Percentiles rank a stretch among this genome's conserved stretches.
Evolutionary conservation across 2,797 vertebrate species (phyloP).

Genomic region (Neomorphus geoffroyi): DNA sequence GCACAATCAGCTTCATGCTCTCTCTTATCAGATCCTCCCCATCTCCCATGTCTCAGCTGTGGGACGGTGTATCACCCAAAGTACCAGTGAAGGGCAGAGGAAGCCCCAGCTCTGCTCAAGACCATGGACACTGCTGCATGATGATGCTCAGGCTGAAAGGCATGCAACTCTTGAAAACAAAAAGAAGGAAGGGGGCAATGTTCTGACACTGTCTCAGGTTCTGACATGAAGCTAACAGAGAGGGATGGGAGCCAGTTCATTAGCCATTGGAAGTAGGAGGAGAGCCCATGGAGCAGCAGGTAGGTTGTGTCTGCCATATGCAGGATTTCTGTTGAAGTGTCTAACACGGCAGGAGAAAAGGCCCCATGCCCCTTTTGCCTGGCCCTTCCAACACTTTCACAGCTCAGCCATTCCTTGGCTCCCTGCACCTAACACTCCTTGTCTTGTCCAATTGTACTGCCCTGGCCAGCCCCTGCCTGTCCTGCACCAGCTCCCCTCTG

Average conservation of each 20-base stretch:
- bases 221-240: background rate
- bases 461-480: background rate
- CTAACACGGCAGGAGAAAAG: background rate
- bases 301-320: background rate
- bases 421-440: background rate
- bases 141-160: background rate
- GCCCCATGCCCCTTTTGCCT: background rate
- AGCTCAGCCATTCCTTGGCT: background rate
- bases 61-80: background rate
- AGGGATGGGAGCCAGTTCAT: background rate
- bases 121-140: background rate
- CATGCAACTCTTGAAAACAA: background rate
- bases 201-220: background rate
- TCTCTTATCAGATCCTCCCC: background rate
- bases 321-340: background rate
- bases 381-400: background rate
- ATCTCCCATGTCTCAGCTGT: background rate
- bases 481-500: background rate
- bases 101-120: background rate
- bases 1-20: background rate
- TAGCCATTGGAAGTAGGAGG: background rate
- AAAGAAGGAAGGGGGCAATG: background rate
- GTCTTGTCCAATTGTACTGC: background rate
- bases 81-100: background rate
- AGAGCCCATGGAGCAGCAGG: background rate